A percentile compares a stretch with the other conserved stretches of the same genome.
These are phyloP conservation scores for Bucorvus abyssinicus DNA, from an alignment of 2,797 vertebrate species.

Conservation along the genomic window DNA sequence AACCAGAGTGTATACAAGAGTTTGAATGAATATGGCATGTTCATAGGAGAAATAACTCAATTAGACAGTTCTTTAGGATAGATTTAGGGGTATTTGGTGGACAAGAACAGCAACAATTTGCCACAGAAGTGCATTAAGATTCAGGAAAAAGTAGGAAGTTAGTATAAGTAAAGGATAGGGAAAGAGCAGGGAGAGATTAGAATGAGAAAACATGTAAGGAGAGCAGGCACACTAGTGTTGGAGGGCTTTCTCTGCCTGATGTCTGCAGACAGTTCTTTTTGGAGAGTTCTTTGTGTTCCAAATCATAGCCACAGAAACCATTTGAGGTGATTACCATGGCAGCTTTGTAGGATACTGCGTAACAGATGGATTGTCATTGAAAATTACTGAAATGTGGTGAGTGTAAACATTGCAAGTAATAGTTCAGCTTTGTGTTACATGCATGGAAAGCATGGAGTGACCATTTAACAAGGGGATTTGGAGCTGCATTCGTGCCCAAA, in stretches of 20 bases:
- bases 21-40: neutral
- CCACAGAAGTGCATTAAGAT: neutral
- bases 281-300: neutral
- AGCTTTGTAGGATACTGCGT: neutral
- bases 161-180: neutral
- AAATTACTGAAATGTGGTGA: neutral
- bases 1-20: neutral
- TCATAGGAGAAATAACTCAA: neutral
- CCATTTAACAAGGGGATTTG: neutral
- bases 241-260: neutral
- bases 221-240: neutral
- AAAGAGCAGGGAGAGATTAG: neutral
- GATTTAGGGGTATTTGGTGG: neutral
- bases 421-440: neutral
- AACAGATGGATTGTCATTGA: neutral
- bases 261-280: neutral
- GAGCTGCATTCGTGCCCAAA: neutral
- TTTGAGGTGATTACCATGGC: neutral
- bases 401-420: neutral
- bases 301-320: neutral
- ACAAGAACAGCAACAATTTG: neutral
- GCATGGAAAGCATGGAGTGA: neutral
- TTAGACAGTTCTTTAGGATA: neutral
- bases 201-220: neutral
- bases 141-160: neutral